Percentiles rank a stretch among this genome's conserved stretches.
Evolutionary conservation across 2,113 vertebrate species (phyloP).

Genomic region (Lamprotornis superbus): DNA sequence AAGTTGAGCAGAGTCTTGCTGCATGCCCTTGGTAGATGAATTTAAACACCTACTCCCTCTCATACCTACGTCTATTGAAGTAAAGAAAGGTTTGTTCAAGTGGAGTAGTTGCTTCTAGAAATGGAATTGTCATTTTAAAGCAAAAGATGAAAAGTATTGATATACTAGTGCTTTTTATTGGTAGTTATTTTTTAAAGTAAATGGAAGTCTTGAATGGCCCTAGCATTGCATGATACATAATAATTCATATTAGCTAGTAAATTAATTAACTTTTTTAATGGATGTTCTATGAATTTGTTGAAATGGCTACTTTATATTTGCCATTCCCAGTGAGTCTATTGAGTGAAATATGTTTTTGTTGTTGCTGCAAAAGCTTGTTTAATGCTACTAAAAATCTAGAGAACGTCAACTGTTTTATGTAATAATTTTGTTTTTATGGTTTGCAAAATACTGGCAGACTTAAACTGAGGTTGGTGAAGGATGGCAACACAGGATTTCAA

Average conservation of each 20-base stretch:
- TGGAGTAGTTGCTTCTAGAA: background rate
- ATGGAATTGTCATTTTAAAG: background rate
- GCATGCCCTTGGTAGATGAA: background rate
- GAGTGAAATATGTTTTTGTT: background rate
- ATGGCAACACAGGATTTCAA: background rate
- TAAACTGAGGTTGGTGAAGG: background rate
- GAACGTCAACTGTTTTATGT: background rate
- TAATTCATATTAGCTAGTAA: background rate
- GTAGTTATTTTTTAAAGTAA: background rate
- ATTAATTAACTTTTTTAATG: background rate
- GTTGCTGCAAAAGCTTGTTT: background rate
- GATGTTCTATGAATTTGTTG: background rate
- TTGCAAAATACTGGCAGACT: background rate
- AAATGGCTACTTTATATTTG: background rate
- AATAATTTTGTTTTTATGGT: background rate
- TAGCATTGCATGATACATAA: background rate
- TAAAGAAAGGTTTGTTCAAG: background rate
- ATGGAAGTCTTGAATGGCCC: background rate
- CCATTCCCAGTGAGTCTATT: background rate
- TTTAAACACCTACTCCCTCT: background rate
- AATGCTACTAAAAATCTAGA: background rate
- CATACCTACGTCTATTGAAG: background rate
- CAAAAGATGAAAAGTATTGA: background rate
- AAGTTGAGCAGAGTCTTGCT: background rate
- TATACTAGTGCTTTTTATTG: background rate